A percentile compares a stretch with the other conserved stretches of the same genome.
These are phyloP conservation scores for Lasioglossum zephyrum DNA, from an alignment of 2,888 invertebrate genomes.

Conservation along the genomic window DNA sequence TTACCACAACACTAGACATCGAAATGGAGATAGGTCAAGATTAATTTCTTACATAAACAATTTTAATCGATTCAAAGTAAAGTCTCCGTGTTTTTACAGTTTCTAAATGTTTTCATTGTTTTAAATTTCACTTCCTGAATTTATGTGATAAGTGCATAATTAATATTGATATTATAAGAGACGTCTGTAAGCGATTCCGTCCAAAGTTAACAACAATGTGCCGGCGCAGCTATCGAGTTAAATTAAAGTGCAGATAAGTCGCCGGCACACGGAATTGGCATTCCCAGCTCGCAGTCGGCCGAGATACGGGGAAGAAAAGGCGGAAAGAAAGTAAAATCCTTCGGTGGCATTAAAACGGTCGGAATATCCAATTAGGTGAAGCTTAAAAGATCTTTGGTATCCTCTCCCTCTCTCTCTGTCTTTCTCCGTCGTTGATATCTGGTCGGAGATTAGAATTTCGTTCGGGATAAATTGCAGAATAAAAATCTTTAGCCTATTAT, in stretches of 20 bases:
- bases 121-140: too few species aligned
- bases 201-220: constrained; percentile 12
- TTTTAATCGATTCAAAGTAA: too few species aligned
- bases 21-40: too few species aligned
- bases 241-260: constrained; percentile 42
- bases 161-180: background rate
- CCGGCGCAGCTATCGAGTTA: constrained; percentile 29
- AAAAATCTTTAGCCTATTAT: constrained; percentile 33
- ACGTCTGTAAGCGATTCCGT: background rate
- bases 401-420: background rate
- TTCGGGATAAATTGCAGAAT: constrained; percentile 39
- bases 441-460: constrained; percentile 36
- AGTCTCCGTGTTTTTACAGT: too few species aligned
- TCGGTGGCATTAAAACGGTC: constrained; percentile 47
- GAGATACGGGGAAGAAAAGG: constrained; percentile 6
- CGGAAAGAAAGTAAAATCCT: constrained; percentile 15
- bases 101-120: too few species aligned
- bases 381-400: constrained; percentile 39
- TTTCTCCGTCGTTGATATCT: constrained; percentile 2
- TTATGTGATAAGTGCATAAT: too few species aligned
- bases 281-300: constrained; percentile 15
- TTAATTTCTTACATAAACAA: too few species aligned
- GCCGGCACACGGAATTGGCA: constrained; percentile 34
- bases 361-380: constrained; percentile 57
- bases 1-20: too few species aligned